phyloP scores from a whole-genome alignment of 2,888 invertebrate genomes.

The Craniophora ligustri region DNA sequence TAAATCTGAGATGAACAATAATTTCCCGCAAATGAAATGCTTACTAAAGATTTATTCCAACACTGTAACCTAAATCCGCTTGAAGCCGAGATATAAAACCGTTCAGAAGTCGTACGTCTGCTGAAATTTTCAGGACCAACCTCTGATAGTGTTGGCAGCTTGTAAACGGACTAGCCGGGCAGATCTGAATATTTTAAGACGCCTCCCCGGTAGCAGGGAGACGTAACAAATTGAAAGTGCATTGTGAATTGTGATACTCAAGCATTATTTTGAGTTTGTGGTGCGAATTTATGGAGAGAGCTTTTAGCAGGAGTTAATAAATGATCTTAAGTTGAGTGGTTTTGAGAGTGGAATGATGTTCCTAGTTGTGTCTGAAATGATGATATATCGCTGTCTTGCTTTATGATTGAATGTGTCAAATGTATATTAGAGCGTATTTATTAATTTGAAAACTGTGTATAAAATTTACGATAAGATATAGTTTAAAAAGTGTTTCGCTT shows the following conservation, averaged over 20 bases:
- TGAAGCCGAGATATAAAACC: constrained; percentile 10
- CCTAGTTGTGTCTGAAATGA: no score
- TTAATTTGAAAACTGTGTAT: no score
- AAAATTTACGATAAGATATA: no score
- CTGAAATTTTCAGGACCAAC: constrained; percentile 30
- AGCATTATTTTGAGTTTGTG: constrained; percentile 6
- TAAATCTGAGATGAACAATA: no score
- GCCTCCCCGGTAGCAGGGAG: constrained; percentile 6
- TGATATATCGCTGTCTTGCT: no score
- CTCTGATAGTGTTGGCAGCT: constrained; percentile 5
- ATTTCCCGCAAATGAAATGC: neutral
- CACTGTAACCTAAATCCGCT: neutral
- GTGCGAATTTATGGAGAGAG: neutral
- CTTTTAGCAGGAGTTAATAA: neutral
- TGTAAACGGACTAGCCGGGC: constrained; percentile 15
- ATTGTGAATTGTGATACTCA: constrained; percentile 19
- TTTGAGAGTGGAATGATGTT: no score
- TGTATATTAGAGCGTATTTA: no score
- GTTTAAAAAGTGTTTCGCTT: no score
- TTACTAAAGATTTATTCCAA: neutral
- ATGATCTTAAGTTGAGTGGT: neutral
- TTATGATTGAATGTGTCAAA: no score
- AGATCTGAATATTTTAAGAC: constrained; percentile 35
- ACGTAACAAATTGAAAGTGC: constrained; percentile 39
- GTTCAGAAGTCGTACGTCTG: constrained; percentile 12